These are phyloP conservation scores for Odocoileus virginianus DNA, from an alignment of 2,113 vertebrate genomes.

Conservation along the genomic window DNA sequence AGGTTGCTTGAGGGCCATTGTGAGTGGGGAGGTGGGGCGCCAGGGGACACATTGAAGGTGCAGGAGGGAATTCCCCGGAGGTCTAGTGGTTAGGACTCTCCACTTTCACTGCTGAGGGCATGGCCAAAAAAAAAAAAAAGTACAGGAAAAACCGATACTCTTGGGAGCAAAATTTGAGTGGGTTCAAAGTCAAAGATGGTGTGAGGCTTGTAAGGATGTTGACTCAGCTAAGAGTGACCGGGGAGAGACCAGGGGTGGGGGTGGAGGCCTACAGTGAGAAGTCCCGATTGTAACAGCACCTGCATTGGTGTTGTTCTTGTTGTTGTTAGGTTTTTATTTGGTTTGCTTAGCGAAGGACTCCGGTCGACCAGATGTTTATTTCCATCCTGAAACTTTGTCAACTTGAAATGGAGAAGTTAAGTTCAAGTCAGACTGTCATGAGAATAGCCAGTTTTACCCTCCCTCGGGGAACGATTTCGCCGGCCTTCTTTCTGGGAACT, in stretches of 20 bases:
- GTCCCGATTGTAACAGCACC: too few relatives aligned
- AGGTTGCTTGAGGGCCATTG: background rate
- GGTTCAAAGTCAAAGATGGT: background rate
- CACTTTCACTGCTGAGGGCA: background rate
- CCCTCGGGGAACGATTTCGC: background rate
- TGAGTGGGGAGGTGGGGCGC: background rate
- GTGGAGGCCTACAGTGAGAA: background rate
- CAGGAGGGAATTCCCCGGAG: background rate
- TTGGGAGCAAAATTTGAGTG: background rate
- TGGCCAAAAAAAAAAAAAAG: background rate
- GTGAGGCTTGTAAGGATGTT: background rate
- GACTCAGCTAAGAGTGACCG: background rate
- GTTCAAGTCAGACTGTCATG: background rate
- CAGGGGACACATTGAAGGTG: background rate
- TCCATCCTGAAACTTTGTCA: background rate
- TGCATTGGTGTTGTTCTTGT: background rate
- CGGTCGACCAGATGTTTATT: background rate
- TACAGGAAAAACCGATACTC: background rate
- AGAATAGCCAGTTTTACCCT: background rate
- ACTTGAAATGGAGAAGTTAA: background rate
- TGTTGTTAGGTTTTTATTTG: background rate
- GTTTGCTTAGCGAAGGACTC: background rate
- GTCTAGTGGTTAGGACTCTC: background rate
- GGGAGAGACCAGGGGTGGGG: fast-evolving
- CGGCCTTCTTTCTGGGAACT: background rate